Evolutionary conservation across 2,797 vertebrate genomes (phyloP), one percentile per base, ranked within the genome.

Genomic region (Antrozous pallidus): DNA sequence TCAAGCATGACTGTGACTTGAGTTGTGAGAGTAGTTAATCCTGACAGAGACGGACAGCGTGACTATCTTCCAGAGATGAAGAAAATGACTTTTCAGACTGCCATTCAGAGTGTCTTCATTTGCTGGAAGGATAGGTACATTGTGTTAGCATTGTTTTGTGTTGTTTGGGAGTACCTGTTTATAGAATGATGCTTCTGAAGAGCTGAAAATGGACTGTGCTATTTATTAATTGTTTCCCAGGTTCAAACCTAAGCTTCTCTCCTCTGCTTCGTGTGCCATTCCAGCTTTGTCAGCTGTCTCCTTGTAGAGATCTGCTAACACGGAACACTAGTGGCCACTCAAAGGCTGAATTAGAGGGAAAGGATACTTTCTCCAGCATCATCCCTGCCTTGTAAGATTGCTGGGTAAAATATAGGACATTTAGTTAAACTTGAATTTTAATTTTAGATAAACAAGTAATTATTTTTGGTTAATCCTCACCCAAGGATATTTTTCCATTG

Each of bases 61-160:
- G 45, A 47, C 12, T 47, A 47, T 47, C 45, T 47, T 26, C 58
- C 28, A 80, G 31, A n/a, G 14, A 77, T 56, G 36, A 88, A 31
- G 11, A 33, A 56, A 83, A 31, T n/a, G 38, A 74, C 14, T 67
- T 6, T 36, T 65, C 71, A 61, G 26, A 42, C 33, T 51, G 11
- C 9, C 18, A 3, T 47, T 80, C 22, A 90, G 71, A 75, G 69
- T 80, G 12, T 75, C n/a, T 88, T 69, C 13, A 65, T 63, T 42
- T 42, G 40, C 40, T 88, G 36, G n/a, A 79, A 92, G 80, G 73
- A 67, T 5, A 85, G 49, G 11, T 70, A 5, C 17, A 91, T 78
- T 87, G 61, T 84, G 94, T 81, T 67, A 71, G 67, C 33, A 17
- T 14, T 87, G 20, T 93, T 70, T 77, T 95, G 40, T 81, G 40